A percentile compares a stretch with the other conserved stretches of the same genome.
Evolutionary conservation across 2,888 invertebrate species (phyloP).

Genomic region (Seladonia tumulorum): DNA sequence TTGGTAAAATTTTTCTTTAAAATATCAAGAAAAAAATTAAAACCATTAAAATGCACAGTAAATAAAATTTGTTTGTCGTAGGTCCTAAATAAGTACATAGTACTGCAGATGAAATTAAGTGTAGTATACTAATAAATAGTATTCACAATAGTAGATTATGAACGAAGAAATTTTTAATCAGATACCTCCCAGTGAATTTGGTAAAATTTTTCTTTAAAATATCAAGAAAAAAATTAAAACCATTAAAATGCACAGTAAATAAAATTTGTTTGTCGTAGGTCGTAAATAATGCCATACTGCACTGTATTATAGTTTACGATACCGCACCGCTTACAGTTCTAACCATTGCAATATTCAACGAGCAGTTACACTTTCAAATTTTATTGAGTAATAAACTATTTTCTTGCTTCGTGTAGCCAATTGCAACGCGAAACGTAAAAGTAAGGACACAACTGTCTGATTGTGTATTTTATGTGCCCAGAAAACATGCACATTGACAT

Average conservation of each 20-base stretch:
- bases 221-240: too few relatives aligned
- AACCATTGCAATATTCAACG: neutral
- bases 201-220: too few relatives aligned
- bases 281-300: neutral
- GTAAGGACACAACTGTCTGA: neutral
- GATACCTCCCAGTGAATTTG: too few relatives aligned
- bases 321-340: neutral
- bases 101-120: too few relatives aligned
- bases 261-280: neutral
- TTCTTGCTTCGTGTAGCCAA: neutral
- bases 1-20: too few relatives aligned
- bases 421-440: neutral
- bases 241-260: too few relatives aligned
- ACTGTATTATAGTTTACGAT: neutral
- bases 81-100: too few relatives aligned
- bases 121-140: too few relatives aligned
- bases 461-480: neutral
- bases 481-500: neutral
- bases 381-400: neutral
- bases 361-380: neutral
- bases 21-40: too few relatives aligned
- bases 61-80: neutral
- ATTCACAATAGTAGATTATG: too few relatives aligned
- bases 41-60: too few relatives aligned
- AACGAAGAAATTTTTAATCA: too few relatives aligned